Evolutionary conservation across 2,888 invertebrate genomes (phyloP).

Genomic region (Diplazon laetatorius): DNA sequence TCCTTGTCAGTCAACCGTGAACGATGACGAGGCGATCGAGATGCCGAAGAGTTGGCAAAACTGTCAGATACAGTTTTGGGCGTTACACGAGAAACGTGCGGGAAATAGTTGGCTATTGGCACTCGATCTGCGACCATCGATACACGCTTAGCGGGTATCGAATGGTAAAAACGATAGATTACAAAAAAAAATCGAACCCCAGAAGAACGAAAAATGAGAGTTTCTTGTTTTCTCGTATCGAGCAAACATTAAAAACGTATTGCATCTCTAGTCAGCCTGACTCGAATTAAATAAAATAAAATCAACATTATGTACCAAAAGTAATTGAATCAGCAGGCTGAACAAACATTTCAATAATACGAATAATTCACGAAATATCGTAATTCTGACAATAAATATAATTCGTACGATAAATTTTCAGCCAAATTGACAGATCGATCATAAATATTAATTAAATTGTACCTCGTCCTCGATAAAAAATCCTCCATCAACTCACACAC

Average conservation of each 20-base stretch:
- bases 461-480: no score
- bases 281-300: no score
- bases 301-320: no score
- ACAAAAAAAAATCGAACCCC: conserved; percentile 16
- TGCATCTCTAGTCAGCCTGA: conserved; percentile 21
- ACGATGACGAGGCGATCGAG: conserved; percentile 50
- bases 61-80: conserved; percentile 54
- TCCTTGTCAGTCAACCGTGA: conserved; percentile 44
- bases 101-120: conserved; percentile 18
- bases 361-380: no score
- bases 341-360: no score
- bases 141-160: conserved; percentile 12
- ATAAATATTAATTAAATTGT: no score
- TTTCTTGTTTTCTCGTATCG: conserved; percentile 3
- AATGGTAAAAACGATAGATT: conserved; percentile 48
- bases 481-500: no score
- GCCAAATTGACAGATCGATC: no score
- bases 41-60: conserved; percentile 36
- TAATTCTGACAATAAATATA: no score
- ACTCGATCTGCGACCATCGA: not conserved
- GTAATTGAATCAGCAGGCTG: no score
- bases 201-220: conserved; percentile 15
- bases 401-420: no score
- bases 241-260: conserved; percentile 10
- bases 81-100: conserved; percentile 24